Evolutionary conservation across 2,113 vertebrate species (phyloP).

Genomic region (Mus pahari): DNA sequence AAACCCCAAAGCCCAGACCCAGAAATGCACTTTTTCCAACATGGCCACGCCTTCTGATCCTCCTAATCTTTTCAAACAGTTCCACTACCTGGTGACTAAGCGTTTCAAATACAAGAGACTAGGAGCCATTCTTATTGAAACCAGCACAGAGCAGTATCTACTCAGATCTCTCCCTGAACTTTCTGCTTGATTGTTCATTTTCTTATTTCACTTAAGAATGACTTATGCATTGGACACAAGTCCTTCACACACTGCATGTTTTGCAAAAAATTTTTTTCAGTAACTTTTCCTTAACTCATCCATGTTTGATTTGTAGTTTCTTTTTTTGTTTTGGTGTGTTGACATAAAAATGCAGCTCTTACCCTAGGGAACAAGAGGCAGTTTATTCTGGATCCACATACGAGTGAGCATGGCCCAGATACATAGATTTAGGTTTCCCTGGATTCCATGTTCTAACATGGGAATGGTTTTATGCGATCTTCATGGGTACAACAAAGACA

Average conservation of each 20-base stretch:
- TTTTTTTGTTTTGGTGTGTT: not conserved
- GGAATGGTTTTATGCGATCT: not conserved
- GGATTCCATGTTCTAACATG: not conserved
- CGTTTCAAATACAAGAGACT: not conserved
- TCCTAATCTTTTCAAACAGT: not conserved
- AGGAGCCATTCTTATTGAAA: not conserved
- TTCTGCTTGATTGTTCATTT: constrained; percentile 6
- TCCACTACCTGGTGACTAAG: not conserved
- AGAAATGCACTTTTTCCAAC: not conserved
- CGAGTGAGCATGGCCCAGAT: not conserved
- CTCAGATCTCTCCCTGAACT: constrained; percentile 28
- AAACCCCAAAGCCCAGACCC: not conserved
- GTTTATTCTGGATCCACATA: not conserved
- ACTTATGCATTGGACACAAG: not conserved
- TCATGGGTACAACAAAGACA: too few species aligned
- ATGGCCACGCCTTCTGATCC: not conserved
- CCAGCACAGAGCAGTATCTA: not conserved
- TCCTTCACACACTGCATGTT: not conserved
- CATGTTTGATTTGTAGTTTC: not conserved
- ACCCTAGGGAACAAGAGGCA: not conserved
- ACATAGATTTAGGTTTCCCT: not conserved
- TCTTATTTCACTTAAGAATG: not conserved
- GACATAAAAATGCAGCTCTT: not conserved
- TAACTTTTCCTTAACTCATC: constrained; percentile 5
- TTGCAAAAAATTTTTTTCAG: constrained; percentile 54